Evolutionary conservation across 2,888 invertebrate species (phyloP).

Genomic region (Phaonia tiefii): DNA sequence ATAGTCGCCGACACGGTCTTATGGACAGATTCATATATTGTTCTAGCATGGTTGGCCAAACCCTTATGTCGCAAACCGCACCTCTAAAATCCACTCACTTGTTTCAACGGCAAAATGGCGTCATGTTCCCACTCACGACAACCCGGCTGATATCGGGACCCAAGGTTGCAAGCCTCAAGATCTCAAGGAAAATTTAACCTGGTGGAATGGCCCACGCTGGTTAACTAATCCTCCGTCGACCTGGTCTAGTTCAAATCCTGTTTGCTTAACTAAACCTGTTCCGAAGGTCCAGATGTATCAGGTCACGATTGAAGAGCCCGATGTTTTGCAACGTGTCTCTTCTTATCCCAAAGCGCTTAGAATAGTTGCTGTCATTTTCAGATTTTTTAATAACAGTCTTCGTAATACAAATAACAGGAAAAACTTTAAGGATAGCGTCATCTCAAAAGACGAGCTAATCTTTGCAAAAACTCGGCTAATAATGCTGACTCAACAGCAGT

Average conservation of each 20-base stretch:
- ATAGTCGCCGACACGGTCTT: no score
- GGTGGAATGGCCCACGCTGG: slow-evolving; percentile 25
- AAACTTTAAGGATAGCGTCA: background rate
- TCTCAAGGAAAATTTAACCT: background rate
- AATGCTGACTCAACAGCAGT: slow-evolving; percentile 1
- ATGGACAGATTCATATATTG: no score
- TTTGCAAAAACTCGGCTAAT: slow-evolving; percentile 16
- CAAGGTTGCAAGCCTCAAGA: no score
- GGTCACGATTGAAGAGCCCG: background rate
- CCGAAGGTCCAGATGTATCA: background rate
- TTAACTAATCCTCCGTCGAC: no score
- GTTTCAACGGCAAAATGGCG: no score
- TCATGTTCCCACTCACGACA: slow-evolving; percentile 27
- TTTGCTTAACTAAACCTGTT: background rate
- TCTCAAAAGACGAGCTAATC: no score
- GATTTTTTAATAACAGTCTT: background rate
- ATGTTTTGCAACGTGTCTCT: slow-evolving; percentile 9
- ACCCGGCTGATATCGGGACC: no score
- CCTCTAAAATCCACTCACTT: slow-evolving; percentile 14
- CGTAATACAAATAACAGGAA: background rate
- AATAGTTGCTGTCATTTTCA: no score
- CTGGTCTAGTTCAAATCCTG: no score
- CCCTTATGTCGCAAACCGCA: slow-evolving; percentile 18
- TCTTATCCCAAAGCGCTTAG: no score
- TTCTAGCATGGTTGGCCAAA: slow-evolving; percentile 29